Conservation (phyloP, 2,797 vertebrate species). For the Enteromius afrohamiltoni region DNA sequence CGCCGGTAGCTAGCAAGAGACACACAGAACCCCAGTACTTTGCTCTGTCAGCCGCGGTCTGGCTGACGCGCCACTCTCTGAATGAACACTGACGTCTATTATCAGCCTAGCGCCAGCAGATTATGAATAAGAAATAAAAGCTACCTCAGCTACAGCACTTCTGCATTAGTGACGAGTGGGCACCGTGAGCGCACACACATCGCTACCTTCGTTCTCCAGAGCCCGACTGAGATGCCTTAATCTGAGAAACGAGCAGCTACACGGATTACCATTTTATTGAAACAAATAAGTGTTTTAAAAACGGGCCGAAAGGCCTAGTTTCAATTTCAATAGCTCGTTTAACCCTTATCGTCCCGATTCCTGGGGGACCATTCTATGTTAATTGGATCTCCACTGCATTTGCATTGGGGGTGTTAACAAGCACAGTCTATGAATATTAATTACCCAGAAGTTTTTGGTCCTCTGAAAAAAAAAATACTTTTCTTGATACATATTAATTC, state of each 20-base stretch:
- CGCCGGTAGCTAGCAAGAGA: conserved; percentile 72
- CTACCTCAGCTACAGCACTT: conserved; percentile 84
- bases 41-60: conserved; percentile 57
- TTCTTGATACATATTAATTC: conserved; percentile 91
- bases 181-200: conserved; percentile 45
- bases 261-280: conserved; percentile 72
- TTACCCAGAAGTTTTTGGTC: conserved; percentile 88
- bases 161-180: conserved; percentile 79
- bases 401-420: conserved; percentile 89
- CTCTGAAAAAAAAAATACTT: conserved; percentile 74
- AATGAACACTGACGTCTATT: conserved; percentile 84
- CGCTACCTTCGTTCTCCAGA: conserved; percentile 68
- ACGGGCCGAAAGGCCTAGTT: conserved; percentile 73
- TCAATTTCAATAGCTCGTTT: conserved; percentile 83
- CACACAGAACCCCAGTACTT: conserved; percentile 75
- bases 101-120: conserved; percentile 78
- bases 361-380: conserved; percentile 83
- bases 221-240: conserved; percentile 68
- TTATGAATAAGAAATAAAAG: conserved; percentile 95
- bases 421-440: conserved; percentile 93
- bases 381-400: conserved; percentile 84
- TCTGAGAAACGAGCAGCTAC: conserved; percentile 63
- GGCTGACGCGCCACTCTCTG: conserved; percentile 74
- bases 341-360: conserved; percentile 87
- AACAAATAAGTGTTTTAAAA: conserved; percentile 84